Percentiles rank a stretch among this genome's conserved stretches.
Conservation (phyloP, 1,140 invertebrate genomes). For the Halictus rubicundus region DNA sequence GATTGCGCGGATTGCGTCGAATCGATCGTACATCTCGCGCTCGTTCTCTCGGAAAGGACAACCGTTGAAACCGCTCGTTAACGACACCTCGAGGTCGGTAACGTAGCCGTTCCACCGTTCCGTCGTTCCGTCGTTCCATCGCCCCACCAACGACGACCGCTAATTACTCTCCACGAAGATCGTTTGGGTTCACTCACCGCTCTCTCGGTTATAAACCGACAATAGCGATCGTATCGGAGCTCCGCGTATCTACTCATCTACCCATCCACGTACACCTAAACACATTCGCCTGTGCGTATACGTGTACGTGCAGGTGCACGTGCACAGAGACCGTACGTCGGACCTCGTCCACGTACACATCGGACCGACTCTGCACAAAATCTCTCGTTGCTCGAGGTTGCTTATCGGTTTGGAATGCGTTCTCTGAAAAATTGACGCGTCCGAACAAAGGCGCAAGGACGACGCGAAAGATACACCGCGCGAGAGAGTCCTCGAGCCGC, state of each 20-base stretch:
- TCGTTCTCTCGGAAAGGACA: conserved; percentile 7
- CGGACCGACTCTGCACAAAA: conserved; percentile 28
- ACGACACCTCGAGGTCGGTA: conserved; percentile 30
- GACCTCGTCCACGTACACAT: no score
- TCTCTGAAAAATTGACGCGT: no score
- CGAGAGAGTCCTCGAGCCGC: no score
- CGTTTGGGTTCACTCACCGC: conserved; percentile 50
- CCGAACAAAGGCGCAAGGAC: no score
- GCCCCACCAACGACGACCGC: conserved; percentile 33
- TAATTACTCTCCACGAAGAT: conserved; percentile 57
- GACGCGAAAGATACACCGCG: no score
- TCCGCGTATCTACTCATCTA: conserved; percentile 16
- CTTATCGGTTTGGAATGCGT: no score
- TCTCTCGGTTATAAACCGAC: conserved; percentile 34
- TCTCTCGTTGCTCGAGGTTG: not conserved
- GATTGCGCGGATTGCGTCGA: conserved; percentile 20
- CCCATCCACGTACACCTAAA: no score
- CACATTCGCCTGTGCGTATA: no score
- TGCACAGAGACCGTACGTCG: no score
- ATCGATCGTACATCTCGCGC: conserved; percentile 18
- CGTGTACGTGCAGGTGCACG: no score
- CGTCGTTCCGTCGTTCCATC: not conserved
- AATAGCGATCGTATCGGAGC: conserved; percentile 46
- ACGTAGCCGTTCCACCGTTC: conserved; percentile 3
- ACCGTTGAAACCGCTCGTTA: conserved; percentile 51